Conservation (phyloP, 1,140 invertebrate genomes). For the Drosophila pseudoobscura region DNA sequence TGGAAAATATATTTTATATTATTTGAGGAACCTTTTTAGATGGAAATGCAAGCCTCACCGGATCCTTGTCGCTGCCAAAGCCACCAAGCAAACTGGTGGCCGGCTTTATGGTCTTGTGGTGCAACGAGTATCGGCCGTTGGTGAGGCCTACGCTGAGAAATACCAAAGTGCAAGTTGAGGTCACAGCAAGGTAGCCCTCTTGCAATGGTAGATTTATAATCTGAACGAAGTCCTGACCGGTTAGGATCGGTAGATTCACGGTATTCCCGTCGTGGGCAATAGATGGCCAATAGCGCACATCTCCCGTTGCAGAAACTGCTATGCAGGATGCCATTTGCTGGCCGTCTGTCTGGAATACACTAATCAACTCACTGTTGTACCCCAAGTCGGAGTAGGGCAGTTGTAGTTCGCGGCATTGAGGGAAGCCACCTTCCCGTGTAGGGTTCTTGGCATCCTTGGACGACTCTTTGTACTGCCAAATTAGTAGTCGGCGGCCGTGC, state of each 20-base stretch:
- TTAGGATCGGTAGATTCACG: conserved; percentile 92
- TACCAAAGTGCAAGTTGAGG: conserved; percentile 94
- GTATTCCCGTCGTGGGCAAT: conserved; percentile 94
- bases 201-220: conserved; percentile 88
- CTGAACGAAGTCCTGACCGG: conserved; percentile 92
- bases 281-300: conserved; percentile 94
- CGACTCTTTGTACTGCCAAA: conserved; percentile 91
- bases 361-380: conserved; percentile 94
- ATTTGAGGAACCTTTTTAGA: too few relatives aligned
- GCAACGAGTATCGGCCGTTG: conserved; percentile 87
- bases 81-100: conserved; percentile 95
- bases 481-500: conserved; percentile 91
- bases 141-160: conserved; percentile 87
- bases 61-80: conserved; percentile 91
- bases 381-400: conserved; percentile 95
- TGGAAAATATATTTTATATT: neutral
- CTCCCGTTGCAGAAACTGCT: conserved; percentile 96
- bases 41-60: conserved; percentile 85
- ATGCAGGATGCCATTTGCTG: conserved; percentile 93
- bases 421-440: conserved; percentile 77
- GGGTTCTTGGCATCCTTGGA: conserved; percentile 68
- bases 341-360: conserved; percentile 89
- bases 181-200: conserved; percentile 92
- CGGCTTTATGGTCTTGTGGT: conserved; percentile 88
- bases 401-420: conserved; percentile 91